phyloP scores from a whole-genome alignment of 2,113 vertebrate species.

The Tachuris rubrigastra region DNA sequence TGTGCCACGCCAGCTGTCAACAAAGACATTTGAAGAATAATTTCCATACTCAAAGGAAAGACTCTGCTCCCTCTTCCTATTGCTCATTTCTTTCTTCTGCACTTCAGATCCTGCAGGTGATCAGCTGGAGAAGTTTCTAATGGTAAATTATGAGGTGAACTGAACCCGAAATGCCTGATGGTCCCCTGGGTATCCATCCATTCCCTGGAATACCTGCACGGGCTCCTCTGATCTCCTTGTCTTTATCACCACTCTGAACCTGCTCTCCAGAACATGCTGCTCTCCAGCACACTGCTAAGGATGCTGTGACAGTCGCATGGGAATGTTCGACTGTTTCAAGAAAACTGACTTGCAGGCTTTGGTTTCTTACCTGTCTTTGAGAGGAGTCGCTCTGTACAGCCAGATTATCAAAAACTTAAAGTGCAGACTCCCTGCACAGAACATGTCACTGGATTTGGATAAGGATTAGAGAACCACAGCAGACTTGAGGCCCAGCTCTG shows the following conservation, averaged over 20 bases:
- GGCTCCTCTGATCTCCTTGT: background rate
- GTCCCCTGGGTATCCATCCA: background rate
- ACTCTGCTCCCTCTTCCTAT: background rate
- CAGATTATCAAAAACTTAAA: no score
- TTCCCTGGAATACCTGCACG: rapidly evolving
- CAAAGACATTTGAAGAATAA: constrained; percentile 72
- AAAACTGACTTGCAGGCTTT: background rate
- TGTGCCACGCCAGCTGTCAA: constrained; percentile 75
- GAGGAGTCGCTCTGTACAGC: background rate
- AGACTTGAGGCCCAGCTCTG: background rate
- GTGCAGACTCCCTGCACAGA: background rate
- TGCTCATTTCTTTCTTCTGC: background rate
- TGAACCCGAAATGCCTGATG: background rate
- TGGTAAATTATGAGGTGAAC: background rate
- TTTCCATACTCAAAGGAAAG: constrained; percentile 61
- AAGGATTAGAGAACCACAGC: background rate
- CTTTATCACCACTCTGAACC: background rate
- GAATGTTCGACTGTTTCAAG: background rate
- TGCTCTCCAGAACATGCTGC: background rate
- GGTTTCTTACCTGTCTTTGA: background rate
- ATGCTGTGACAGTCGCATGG: background rate
- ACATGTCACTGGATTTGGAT: rapidly evolving
- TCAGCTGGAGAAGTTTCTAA: background rate
- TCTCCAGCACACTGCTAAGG: background rate
- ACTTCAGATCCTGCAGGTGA: background rate